These are phyloP conservation scores for Lucilia sericata DNA, from an alignment of 1,140 invertebrate genomes.

Conservation along the genomic window DNA sequence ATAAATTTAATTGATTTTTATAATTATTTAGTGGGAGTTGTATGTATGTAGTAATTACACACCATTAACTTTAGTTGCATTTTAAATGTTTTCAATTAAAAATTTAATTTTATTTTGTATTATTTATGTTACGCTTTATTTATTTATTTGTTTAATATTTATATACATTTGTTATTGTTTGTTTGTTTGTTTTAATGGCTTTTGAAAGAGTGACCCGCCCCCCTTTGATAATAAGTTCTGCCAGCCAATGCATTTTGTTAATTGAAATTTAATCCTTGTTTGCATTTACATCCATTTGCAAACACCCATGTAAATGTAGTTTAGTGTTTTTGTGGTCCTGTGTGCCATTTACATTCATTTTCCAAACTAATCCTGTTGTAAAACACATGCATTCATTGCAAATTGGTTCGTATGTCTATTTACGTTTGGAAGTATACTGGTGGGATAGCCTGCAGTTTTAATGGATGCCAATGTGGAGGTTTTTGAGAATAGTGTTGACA, in stretches of 20 bases:
- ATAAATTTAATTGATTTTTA: too few species aligned
- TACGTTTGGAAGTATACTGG: too few species aligned
- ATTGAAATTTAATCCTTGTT: conserved; percentile 44
- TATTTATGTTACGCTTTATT: not conserved
- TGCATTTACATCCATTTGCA: too few species aligned
- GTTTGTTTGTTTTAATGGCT: not conserved
- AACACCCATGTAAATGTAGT: too few species aligned
- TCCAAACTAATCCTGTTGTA: not conserved
- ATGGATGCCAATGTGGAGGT: too few species aligned
- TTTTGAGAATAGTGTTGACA: too few species aligned
- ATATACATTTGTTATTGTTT: not conserved
- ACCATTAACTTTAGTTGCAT: not conserved
- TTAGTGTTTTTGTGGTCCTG: not conserved
- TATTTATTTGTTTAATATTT: not conserved
- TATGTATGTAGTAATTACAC: not conserved
- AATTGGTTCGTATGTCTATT: not conserved
- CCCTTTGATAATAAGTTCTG: not conserved
- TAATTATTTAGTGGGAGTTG: not conserved
- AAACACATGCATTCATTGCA: conserved; percentile 2
- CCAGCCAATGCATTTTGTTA: conserved; percentile 26
- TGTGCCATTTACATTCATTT: not conserved
- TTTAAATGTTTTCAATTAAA: conserved; percentile 32
- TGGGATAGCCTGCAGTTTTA: too few species aligned
- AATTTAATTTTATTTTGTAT: conserved; percentile 19
- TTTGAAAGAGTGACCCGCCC: too few species aligned